Percentiles rank a stretch among this genome's conserved stretches.
Conservation (phyloP, 2,797 vertebrate species). For the Anomalospiza imberbis region DNA sequence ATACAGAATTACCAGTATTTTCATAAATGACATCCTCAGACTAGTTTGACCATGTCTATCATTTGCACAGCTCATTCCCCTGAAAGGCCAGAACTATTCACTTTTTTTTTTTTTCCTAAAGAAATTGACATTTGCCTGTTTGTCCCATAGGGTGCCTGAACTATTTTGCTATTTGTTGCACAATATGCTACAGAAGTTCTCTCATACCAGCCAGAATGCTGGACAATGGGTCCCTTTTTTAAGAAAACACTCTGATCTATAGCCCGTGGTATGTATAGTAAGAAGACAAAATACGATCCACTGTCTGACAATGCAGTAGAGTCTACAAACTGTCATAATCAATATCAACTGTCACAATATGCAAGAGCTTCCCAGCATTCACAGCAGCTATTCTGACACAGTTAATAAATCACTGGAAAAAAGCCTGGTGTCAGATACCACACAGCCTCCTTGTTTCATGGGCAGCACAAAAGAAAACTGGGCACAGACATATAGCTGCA, state of each 20-base stretch:
- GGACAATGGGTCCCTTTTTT: slow-evolving; percentile 58
- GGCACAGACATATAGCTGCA: slow-evolving; percentile 9
- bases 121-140: slow-evolving; percentile 30
- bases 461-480: slow-evolving; percentile 54
- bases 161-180: slow-evolving; percentile 46
- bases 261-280: slow-evolving; percentile 54
- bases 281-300: slow-evolving; percentile 56
- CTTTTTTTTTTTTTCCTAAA: not conserved
- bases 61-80: not conserved
- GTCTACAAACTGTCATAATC: slow-evolving; percentile 70
- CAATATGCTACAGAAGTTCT: slow-evolving; percentile 25
- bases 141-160: slow-evolving; percentile 9
- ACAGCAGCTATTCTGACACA: slow-evolving; percentile 68
- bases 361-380: slow-evolving; percentile 63
- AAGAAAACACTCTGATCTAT: slow-evolving; percentile 55
- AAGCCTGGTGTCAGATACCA: slow-evolving; percentile 57
- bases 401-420: slow-evolving; percentile 74
- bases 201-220: not conserved
- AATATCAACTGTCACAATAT: slow-evolving; percentile 66
- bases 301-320: slow-evolving; percentile 49
- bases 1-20: not conserved
- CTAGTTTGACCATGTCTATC: not conserved
- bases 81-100: not conserved
- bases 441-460: slow-evolving; percentile 47
- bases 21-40: not conserved